These are phyloP conservation scores for Mesitornis unicolor DNA, from an alignment of 2,113 vertebrate species.

Conservation along the genomic window DNA sequence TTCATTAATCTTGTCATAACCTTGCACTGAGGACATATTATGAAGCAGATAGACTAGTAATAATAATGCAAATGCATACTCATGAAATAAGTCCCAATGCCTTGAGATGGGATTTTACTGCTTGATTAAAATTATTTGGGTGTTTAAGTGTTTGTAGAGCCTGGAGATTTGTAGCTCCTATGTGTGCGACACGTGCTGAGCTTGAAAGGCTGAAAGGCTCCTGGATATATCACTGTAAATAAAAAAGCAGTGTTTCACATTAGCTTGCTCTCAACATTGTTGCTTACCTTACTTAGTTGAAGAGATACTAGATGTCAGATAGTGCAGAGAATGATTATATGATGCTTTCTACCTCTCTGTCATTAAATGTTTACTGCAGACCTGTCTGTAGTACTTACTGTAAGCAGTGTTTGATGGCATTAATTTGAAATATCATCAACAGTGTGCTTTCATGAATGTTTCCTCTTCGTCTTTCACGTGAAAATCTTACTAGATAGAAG, in stretches of 20 bases:
- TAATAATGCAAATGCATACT: not conserved
- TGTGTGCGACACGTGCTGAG: not conserved
- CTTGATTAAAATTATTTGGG: conserved; percentile 5
- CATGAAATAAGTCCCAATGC: not conserved
- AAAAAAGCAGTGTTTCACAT: not conserved
- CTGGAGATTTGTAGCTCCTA: not conserved
- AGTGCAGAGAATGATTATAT: not conserved
- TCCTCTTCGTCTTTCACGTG: not conserved
- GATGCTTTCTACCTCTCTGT: not conserved
- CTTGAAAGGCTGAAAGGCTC: not conserved
- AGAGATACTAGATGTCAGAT: not conserved
- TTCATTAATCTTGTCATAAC: conserved; percentile 41
- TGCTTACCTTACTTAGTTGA: not conserved
- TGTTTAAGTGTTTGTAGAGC: not conserved
- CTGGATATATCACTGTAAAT: not conserved
- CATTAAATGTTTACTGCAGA: not conserved
- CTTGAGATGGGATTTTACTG: conserved; percentile 2
- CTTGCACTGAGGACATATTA: not conserved
- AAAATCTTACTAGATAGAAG: not conserved
- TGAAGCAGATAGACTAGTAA: conserved; percentile 14
- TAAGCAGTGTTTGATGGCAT: not conserved
- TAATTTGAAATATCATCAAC: not conserved
- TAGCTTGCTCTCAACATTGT: not conserved
- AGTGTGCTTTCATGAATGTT: not conserved
- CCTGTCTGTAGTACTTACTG: not conserved